phyloP scores from a whole-genome alignment of 2,113 vertebrate species.

The Pseudorhombus dupliciocellatus region DNA sequence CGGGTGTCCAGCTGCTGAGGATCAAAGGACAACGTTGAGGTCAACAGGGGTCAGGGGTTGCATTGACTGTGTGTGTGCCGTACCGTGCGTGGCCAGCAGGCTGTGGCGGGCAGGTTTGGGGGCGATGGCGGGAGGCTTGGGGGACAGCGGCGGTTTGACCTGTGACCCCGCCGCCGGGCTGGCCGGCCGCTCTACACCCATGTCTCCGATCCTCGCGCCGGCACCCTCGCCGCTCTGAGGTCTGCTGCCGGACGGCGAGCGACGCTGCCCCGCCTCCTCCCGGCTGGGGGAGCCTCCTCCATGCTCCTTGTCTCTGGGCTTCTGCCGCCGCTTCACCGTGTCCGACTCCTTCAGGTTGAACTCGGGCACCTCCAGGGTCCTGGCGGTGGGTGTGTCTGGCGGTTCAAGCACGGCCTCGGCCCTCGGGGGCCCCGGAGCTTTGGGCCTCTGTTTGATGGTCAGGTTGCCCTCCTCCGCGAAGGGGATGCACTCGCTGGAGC shows the following conservation, averaged over 20 bases:
- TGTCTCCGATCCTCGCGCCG: constrained; percentile 74
- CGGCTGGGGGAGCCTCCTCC: constrained; percentile 61
- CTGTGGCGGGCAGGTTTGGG: constrained; percentile 70
- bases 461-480: constrained; percentile 97
- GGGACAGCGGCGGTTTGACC: constrained; percentile 74
- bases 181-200: constrained; percentile 73
- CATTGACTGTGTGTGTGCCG: not conserved
- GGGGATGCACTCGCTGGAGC: constrained; percentile 95
- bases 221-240: constrained; percentile 47
- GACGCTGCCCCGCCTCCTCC: constrained; percentile 46
- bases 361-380: constrained; percentile 78
- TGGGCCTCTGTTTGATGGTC: constrained; percentile 98
- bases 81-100: constrained; percentile 66
- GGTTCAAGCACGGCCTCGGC: constrained; percentile 64
- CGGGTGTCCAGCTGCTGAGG: constrained; percentile 53
- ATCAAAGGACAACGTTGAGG: too few species aligned
- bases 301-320: constrained; percentile 87
- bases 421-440: constrained; percentile 77
- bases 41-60: too few species aligned
- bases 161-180: constrained; percentile 60
- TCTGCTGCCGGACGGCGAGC: not conserved
- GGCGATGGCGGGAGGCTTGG: constrained; percentile 62
- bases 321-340: constrained; percentile 93
- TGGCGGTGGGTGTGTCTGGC: constrained; percentile 26
- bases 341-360: constrained; percentile 97